Conservation (phyloP, 2,888 invertebrate species). For the Cephus nigrinus region DNA sequence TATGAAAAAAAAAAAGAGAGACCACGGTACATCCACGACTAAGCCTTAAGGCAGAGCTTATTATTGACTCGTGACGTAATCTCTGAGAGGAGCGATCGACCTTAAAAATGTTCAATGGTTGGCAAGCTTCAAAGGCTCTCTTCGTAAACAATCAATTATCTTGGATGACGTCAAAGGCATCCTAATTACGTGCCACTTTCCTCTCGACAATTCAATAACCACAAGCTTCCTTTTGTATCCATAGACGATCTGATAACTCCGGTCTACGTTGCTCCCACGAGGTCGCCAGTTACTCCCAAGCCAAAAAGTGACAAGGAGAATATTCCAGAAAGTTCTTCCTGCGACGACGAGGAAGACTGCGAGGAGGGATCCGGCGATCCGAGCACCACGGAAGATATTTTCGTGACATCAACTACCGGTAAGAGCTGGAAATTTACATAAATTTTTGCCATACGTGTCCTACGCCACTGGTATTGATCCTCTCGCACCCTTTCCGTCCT, state of each 20-base stretch:
- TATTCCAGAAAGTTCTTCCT: conserved; percentile 61
- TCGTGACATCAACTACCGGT: conserved; percentile 65
- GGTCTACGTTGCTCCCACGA: conserved; percentile 86
- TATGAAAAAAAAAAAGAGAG: background rate
- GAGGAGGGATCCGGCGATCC: conserved; percentile 82
- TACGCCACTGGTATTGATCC: conserved; percentile 35
- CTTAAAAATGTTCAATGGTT: background rate
- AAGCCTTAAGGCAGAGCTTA: background rate
- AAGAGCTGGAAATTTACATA: conserved; percentile 46
- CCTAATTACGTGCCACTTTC: conserved; percentile 7
- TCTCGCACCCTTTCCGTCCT: conserved; percentile 13
- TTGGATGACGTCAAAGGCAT: background rate
- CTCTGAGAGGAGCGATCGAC: background rate
- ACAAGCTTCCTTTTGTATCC: conserved; percentile 15
- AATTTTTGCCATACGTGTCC: conserved; percentile 49
- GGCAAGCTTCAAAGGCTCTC: background rate
- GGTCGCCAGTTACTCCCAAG: conserved; percentile 69
- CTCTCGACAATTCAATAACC: background rate
- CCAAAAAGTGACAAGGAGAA: conserved; percentile 52
- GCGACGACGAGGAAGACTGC: conserved; percentile 88
- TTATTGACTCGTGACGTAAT: background rate
- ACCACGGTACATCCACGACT: background rate
- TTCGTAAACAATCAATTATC: background rate
- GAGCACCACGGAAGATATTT: conserved; percentile 74
- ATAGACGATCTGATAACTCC: conserved; percentile 91